Evolutionary conservation across 2,113 vertebrate species (phyloP).

Genomic region (Taurulus bubalis): DNA sequence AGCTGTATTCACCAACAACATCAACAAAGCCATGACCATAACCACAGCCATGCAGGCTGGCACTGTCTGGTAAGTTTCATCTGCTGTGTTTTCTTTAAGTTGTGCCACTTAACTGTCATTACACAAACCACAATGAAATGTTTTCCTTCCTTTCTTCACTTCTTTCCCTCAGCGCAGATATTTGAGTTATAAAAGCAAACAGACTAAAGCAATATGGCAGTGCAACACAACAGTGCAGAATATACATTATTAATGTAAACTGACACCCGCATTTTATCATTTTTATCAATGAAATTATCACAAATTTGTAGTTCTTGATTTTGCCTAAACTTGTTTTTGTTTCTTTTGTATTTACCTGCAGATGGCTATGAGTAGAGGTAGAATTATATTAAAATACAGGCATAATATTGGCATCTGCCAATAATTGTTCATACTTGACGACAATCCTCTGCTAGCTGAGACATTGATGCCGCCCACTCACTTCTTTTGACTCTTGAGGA

Average conservation of each 20-base stretch:
- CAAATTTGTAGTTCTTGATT: conserved; percentile 53
- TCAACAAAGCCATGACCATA: conserved; percentile 96
- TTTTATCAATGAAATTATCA: conserved; percentile 55
- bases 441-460: conserved; percentile 34
- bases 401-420: conserved; percentile 36
- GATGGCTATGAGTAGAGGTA: conserved; percentile 43
- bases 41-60: conserved; percentile 97
- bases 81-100: conserved; percentile 30
- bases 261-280: conserved; percentile 52
- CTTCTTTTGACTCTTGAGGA: conserved; percentile 7
- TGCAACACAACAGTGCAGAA: conserved; percentile 33
- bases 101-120: too few relatives aligned
- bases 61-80: conserved; percentile 92
- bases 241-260: conserved; percentile 52
- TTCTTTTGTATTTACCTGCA: conserved; percentile 68
- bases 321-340: conserved; percentile 50
- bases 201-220: conserved; percentile 28
- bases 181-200: conserved; percentile 37
- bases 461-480: conserved; percentile 41
- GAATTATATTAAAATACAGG: conserved; percentile 45
- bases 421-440: conserved; percentile 57
- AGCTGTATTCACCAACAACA: conserved; percentile 95
- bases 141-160: conserved; percentile 48
- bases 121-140: conserved; percentile 54
- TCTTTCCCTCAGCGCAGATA: conserved; percentile 38